These are phyloP conservation scores for Chironomus tentans DNA, from an alignment of 2,888 invertebrate species.

Conservation along the genomic window DNA sequence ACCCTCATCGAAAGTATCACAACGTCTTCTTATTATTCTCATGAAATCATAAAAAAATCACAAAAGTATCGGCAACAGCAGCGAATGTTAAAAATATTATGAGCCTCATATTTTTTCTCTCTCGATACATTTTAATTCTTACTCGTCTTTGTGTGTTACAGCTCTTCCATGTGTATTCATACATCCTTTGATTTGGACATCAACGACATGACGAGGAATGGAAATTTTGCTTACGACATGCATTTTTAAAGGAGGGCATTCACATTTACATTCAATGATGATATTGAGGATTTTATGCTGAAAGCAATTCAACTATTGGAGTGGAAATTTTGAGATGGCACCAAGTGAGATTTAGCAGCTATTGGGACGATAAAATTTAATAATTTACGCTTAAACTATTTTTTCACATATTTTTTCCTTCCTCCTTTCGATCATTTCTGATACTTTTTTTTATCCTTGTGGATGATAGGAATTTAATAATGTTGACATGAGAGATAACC, in stretches of 20 bases:
- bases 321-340: constrained; percentile 12
- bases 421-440: background rate
- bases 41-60: constrained; percentile 13
- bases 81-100: too few species aligned
- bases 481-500: too few species aligned
- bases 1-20: background rate
- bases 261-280: background rate
- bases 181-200: constrained; percentile 18
- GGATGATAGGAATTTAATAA: constrained; percentile 15
- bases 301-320: background rate
- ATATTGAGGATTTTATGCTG: background rate
- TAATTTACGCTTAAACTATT: constrained; percentile 24
- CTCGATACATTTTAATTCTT: too few species aligned
- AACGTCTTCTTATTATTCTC: background rate
- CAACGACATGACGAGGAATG: background rate
- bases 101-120: too few species aligned
- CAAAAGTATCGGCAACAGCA: background rate
- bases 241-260: background rate
- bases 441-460: too few species aligned
- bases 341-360: too few species aligned
- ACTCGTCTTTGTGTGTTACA: too few species aligned
- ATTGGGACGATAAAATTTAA: constrained; percentile 1
- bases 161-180: background rate
- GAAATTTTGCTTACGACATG: background rate
- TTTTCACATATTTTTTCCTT: constrained; percentile 2